Base-by-base conservation (phyloP, 1,140 invertebrate genomes). In the Saccostrea echinata region DNA sequence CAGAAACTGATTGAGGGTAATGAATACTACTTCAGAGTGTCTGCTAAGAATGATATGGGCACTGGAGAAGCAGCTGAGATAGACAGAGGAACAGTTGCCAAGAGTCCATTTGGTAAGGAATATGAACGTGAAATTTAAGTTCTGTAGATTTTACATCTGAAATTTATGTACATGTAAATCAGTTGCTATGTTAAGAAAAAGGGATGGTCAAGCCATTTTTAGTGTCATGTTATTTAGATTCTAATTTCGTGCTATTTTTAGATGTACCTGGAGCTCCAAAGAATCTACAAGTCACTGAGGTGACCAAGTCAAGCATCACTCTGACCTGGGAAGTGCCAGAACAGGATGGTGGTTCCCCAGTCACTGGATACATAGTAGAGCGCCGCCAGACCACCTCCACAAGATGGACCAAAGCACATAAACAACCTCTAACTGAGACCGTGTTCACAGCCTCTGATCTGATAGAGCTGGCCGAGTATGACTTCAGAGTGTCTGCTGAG, bases 261-360 rank as follows among this genome's bases (percentile, higher is more conserved):
- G 94, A 94, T 96, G 97, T 96, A 61, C 94, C 94, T 33, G 91
- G 92, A 85, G 83, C 93, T 16, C 94, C 94, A 21, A 92, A 90
- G 68, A 92, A 94, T 88, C 91, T 99, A 51, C 97, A 98, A 93
- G 97, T 99, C 90, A 96, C 97, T 51, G 97, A 97, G 71, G 99
- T 99, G 95, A 98, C 97, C 81, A 97, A 98, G 93, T 97, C 98
- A 92, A 97, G 97, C 91, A 98, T 98, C 0, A 97, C 97, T 0
- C 95, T 99, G 83, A 97, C 97, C 92, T 99, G 99, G 99, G 97
- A 98, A 86, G 98, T 98, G 93, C 99, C 99, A 64, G 98, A 99
- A 93, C 98, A 99, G 94, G 99, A 99, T 95, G 99, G 99, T 92
- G 99, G 99, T 52, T 97, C 98, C 93, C 98, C 98, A 12, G 97